A percentile compares a stretch with the other conserved stretches of the same genome.
Conservation (phyloP, 1,140 invertebrate species). For the Megathymus violae region DNA sequence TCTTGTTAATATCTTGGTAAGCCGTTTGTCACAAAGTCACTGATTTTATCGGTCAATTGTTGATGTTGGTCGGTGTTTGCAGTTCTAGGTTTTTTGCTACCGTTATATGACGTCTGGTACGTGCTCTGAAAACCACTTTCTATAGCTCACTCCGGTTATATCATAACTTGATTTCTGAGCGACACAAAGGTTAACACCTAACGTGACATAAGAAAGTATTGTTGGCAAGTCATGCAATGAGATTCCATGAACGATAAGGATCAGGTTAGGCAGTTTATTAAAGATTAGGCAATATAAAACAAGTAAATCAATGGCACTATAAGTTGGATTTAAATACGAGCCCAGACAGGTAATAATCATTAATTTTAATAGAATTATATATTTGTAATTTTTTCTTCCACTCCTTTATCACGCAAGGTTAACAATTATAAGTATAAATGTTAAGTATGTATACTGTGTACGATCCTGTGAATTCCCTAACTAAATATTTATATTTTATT, state of each 20-base stretch:
- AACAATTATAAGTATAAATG: too few species aligned
- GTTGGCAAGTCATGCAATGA: conserved; percentile 2
- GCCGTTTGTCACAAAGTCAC: conserved; percentile 44
- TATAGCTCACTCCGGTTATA: conserved; percentile 4
- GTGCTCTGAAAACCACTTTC: conserved; percentile 2
- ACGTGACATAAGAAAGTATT: conserved; percentile 9
- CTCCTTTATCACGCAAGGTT: too few species aligned
- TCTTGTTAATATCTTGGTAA: conserved; percentile 28
- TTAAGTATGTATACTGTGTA: too few species aligned
- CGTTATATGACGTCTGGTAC: conserved; percentile 1
- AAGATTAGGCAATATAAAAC: background rate
- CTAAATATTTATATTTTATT: too few species aligned
- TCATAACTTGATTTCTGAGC: background rate
- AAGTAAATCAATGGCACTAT: too few species aligned
- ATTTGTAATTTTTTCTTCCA: too few species aligned
- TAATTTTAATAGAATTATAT: too few species aligned
- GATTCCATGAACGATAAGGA: conserved; percentile 3
- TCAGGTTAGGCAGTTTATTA: background rate
- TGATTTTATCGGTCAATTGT: conserved; percentile 48
- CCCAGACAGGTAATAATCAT: too few species aligned
- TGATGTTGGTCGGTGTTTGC: conserved; percentile 18
- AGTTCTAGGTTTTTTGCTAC: conserved; percentile 36
- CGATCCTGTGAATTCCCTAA: too few species aligned
- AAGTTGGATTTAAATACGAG: too few species aligned
- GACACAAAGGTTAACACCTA: conserved; percentile 7